Evolutionary conservation across 2,113 vertebrate genomes (phyloP).

Genomic region (Stigmatopora nigra): DNA sequence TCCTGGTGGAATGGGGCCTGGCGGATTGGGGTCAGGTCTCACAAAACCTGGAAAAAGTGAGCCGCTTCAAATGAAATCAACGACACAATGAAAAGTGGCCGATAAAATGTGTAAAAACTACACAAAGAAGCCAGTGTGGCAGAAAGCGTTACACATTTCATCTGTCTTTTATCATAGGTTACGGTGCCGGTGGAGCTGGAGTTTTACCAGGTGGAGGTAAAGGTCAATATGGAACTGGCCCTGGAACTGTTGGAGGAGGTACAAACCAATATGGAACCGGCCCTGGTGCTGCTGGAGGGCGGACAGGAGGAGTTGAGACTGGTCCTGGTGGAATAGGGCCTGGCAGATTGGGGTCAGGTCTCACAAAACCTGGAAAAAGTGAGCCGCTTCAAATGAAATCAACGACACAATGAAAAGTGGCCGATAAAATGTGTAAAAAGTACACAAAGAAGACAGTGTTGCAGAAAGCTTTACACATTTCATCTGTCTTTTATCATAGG

Average conservation of each 20-base stretch:
- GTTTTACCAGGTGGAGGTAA: constrained; percentile 47
- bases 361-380: no score
- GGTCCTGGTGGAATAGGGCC: no score
- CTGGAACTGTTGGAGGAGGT: constrained; percentile 17
- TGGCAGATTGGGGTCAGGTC: no score
- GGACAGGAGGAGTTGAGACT: no score
- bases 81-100: not conserved
- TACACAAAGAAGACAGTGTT: no score
- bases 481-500: no score
- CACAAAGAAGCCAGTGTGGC: not conserved
- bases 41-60: constrained; percentile 64
- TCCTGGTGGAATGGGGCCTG: constrained; percentile 3
- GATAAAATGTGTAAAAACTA: constrained; percentile 5
- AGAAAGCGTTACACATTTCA: not conserved
- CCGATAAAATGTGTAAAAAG: no score
- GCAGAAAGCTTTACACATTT: no score
- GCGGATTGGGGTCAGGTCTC: constrained; percentile 13
- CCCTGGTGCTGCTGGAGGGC: not conserved
- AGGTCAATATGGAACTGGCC: constrained; percentile 51
- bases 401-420: no score
- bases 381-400: no score
- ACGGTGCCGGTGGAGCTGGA: constrained; percentile 50
- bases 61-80: constrained; percentile 2
- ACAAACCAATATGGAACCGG: constrained; percentile 13
- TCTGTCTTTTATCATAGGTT: constrained; percentile 43